Evolutionary conservation across 2,797 vertebrate genomes (phyloP).

Genomic region (Oreortyx pictus): DNA sequence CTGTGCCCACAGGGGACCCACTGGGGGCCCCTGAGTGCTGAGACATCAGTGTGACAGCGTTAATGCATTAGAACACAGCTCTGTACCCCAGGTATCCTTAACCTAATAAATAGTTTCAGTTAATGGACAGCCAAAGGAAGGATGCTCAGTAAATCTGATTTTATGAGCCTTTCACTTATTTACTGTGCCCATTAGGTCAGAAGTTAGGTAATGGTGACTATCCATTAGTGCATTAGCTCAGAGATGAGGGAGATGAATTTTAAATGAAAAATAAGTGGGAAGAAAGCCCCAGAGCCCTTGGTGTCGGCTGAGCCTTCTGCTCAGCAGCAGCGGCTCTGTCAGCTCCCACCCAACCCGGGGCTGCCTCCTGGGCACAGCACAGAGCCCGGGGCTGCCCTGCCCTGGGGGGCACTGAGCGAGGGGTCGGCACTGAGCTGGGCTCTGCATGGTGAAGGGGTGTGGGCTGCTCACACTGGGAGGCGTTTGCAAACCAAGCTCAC

Average conservation of each 20-base stretch:
- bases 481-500: background rate
- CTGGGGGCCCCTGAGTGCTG: background rate
- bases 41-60: rapidly evolving
- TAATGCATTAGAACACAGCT: background rate
- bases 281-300: background rate
- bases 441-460: slow-evolving; percentile 33
- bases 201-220: slow-evolving; percentile 57
- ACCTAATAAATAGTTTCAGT: slow-evolving; percentile 54
- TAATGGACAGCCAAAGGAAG: slow-evolving; percentile 61
- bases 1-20: too few relatives aligned
- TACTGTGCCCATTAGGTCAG: slow-evolving; percentile 62
- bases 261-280: background rate
- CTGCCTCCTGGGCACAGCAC: too few relatives aligned
- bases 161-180: slow-evolving; percentile 66
- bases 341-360: rapidly evolving
- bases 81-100: slow-evolving; percentile 10
- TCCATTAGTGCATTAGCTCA: slow-evolving; percentile 71
- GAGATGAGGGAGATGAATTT: slow-evolving; percentile 18
- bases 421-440: too few relatives aligned
- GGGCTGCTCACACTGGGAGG: background rate
- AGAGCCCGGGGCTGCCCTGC: too few relatives aligned
- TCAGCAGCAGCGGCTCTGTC: background rate
- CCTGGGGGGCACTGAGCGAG: too few relatives aligned
- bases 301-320: background rate
- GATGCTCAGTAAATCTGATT: slow-evolving; percentile 64